Conservation (phyloP, 2,888 invertebrate genomes). For the Drosophila nr. medialis region DNA sequence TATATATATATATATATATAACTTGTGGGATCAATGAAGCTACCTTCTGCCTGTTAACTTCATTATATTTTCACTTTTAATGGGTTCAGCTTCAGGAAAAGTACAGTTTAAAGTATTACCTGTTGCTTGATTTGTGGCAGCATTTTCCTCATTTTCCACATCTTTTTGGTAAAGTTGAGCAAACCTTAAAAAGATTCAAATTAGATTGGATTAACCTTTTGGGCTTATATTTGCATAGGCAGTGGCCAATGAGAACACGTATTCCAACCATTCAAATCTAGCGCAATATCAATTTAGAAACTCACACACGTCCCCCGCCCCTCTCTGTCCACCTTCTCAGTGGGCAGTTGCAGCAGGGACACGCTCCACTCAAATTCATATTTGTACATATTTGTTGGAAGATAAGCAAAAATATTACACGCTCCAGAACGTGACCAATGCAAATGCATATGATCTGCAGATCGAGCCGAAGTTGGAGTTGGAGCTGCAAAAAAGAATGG, state of each 20-base stretch:
- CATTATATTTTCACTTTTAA: background rate
- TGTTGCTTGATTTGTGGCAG: background rate
- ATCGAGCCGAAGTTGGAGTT: slow-evolving; percentile 12
- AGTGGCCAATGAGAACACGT: background rate
- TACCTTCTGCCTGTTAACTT: background rate
- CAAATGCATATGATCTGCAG: slow-evolving; percentile 74
- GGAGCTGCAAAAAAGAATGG: slow-evolving; percentile 24
- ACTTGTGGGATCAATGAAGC: too few relatives aligned
- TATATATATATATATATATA: too few relatives aligned
- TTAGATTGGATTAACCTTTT: background rate
- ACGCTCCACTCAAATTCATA: slow-evolving; percentile 66
- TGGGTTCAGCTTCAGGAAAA: background rate
- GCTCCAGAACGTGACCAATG: slow-evolving; percentile 78
- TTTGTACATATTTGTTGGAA: slow-evolving; percentile 77
- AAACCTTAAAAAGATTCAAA: background rate
- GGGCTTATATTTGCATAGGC: background rate
- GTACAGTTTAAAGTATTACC: background rate
- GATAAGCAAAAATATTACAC: slow-evolving; percentile 79
- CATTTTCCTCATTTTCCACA: background rate
- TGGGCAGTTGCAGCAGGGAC: slow-evolving; percentile 4
- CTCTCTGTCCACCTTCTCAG: background rate
- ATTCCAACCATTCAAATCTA: background rate
- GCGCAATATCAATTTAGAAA: slow-evolving; percentile 20
- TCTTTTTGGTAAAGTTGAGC: background rate
- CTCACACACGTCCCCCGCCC: slow-evolving; percentile 11